Conservation (phyloP, 2,113 vertebrate species). For the Psophia crepitans region DNA sequence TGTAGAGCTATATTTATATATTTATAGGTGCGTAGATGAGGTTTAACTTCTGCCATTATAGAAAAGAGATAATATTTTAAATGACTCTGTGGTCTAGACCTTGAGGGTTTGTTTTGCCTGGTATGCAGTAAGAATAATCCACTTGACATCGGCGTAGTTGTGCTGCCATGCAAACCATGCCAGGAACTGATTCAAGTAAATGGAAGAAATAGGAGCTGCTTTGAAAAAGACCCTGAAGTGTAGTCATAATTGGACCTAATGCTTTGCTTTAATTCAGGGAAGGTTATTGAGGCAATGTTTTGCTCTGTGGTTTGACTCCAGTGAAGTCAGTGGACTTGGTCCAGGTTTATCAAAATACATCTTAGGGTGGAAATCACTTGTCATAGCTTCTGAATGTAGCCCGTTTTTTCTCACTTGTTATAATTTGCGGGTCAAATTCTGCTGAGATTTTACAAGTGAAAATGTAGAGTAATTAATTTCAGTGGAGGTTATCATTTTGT, state of each 20-base stretch:
- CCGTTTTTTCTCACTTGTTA: neutral
- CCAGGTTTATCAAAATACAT: neutral
- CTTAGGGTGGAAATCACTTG: neutral
- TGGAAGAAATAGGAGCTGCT: neutral
- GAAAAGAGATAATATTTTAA: neutral
- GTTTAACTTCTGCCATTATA: neutral
- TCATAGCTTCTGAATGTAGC: neutral
- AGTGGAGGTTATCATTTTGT: neutral
- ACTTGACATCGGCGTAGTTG: neutral
- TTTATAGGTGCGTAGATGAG: neutral
- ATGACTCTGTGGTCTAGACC: neutral
- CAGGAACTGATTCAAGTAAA: neutral
- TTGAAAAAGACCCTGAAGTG: neutral
- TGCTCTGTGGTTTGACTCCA: neutral
- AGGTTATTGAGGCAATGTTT: accelerated
- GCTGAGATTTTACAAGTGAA: neutral
- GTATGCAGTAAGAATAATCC: neutral
- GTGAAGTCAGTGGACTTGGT: neutral
- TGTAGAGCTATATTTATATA: accelerated
- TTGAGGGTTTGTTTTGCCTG: neutral
- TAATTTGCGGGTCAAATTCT: neutral
- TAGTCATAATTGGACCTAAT: neutral
- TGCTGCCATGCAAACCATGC: neutral
- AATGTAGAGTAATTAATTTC: neutral
- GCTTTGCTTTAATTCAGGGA: neutral